Percentiles rank a stretch among this genome's conserved stretches.
These are phyloP conservation scores for Phyllotreta cruciferae DNA, from an alignment of 2,888 invertebrate species.

Conservation along the genomic window DNA sequence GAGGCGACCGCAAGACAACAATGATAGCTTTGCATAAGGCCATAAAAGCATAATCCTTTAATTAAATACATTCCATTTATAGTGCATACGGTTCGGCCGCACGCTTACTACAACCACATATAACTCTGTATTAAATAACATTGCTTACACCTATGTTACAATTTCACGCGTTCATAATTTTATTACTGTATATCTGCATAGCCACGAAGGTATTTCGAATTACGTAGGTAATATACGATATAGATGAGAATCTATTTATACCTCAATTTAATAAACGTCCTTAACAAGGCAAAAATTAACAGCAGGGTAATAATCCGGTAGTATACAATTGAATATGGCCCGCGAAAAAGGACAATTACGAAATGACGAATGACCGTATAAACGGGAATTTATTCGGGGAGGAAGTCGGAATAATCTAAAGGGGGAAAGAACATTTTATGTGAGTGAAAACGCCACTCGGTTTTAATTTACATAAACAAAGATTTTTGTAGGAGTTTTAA, in stretches of 20 bases:
- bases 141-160: conserved; percentile 58
- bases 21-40: conserved; percentile 43
- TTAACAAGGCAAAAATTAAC: conserved; percentile 1
- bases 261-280: conserved; percentile 38
- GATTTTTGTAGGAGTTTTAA: conserved; percentile 29
- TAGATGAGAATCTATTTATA: conserved; percentile 38
- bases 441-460: conserved; percentile 19
- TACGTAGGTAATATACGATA: conserved; percentile 41
- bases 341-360: no score
- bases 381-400: conserved; percentile 17
- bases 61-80: conserved; percentile 61
- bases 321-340: no score
- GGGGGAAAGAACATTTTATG: conserved; percentile 26
- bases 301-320: no score
- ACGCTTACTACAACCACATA: conserved; percentile 46
- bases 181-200: conserved; percentile 51
- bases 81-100: conserved; percentile 55
- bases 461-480: conserved; percentile 27
- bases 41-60: conserved; percentile 59
- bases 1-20: conserved; percentile 33
- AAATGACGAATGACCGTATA: conserved; percentile 3
- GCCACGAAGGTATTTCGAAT: conserved; percentile 48
- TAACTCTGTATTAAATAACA: conserved; percentile 55
- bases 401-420: conserved; percentile 18
- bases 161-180: conserved; percentile 58